Evolutionary conservation across 2,888 invertebrate species (phyloP).

Genomic region (Drosophila affinis): DNA sequence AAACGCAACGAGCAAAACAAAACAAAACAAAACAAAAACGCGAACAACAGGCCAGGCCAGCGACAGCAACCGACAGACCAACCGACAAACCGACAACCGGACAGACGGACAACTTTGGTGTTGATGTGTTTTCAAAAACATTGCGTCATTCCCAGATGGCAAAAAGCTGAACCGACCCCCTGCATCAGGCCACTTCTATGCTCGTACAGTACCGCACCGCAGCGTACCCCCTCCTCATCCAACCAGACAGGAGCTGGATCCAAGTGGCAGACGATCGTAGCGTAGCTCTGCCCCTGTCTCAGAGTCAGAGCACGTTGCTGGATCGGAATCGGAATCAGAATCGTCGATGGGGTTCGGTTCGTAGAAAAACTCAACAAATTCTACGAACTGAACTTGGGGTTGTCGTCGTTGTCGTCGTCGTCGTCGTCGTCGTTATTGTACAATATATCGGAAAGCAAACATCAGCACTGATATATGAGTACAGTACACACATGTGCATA

Average conservation of each 20-base stretch:
- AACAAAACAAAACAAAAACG: constrained; percentile 63
- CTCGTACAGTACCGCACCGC: neutral
- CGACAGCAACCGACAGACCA: constrained; percentile 3
- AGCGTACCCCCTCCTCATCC: too few species aligned
- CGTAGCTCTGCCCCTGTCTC: constrained; percentile 2
- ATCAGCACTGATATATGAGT: neutral
- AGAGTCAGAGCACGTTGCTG: constrained; percentile 45
- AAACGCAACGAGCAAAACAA: constrained; percentile 27
- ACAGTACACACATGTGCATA: neutral
- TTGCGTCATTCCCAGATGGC: constrained; percentile 62
- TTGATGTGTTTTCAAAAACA: constrained; percentile 60
- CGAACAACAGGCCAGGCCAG: constrained; percentile 9
- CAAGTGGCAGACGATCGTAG: constrained; percentile 57
- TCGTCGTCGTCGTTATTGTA: too few species aligned
- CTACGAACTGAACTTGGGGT: constrained; percentile 55
- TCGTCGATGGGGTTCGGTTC: constrained; percentile 43
- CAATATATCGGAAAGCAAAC: constrained; percentile 30
- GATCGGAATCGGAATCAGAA: neutral
- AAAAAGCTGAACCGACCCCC: constrained; percentile 16
- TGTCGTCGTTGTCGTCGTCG: constrained; percentile 7
- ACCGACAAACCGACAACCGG: neutral
- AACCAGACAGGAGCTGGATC: constrained; percentile 1
- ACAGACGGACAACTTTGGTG: constrained; percentile 40
- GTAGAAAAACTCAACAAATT: constrained; percentile 64
- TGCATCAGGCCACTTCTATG: neutral